A percentile compares a stretch with the other conserved stretches of the same genome.
phyloP scores from a whole-genome alignment of 2,797 vertebrate species.

The Rhinatrema bivittatum region DNA sequence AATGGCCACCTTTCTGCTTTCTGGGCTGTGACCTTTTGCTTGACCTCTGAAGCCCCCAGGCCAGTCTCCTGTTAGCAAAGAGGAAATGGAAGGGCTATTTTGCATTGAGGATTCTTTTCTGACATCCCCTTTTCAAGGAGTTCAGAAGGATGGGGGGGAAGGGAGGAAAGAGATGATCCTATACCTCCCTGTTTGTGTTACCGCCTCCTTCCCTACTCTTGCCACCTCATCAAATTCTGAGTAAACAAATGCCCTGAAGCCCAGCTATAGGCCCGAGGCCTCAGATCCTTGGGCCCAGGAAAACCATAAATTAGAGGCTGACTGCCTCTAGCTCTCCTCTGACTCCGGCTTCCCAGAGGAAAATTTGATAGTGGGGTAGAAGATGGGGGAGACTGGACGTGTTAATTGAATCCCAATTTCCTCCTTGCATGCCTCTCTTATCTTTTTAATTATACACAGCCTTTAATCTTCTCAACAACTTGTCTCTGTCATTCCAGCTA shows the following conservation, averaged over 20 bases:
- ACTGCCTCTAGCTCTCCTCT: slow-evolving; percentile 30
- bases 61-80: too few relatives aligned
- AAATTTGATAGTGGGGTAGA: slow-evolving; percentile 20
- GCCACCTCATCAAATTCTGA: slow-evolving; percentile 16
- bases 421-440: slow-evolving; percentile 41
- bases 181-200: slow-evolving; percentile 16
- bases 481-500: slow-evolving; percentile 38
- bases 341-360: too few relatives aligned
- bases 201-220: too few relatives aligned
- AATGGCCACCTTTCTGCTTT: too few relatives aligned
- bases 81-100: too few relatives aligned
- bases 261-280: slow-evolving; percentile 18
- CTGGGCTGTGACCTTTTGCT: too few relatives aligned
- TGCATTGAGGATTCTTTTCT: too few relatives aligned
- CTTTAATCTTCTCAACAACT: slow-evolving; percentile 40
- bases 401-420: slow-evolving; percentile 56
- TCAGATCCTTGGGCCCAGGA: slow-evolving; percentile 13
- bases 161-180: slow-evolving; percentile 30
- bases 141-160: slow-evolving; percentile 33
- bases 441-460: slow-evolving; percentile 52
- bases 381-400: slow-evolving; percentile 15
- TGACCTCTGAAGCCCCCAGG: too few relatives aligned
- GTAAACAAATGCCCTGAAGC: slow-evolving; percentile 31
- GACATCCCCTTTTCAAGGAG: slow-evolving; percentile 41
- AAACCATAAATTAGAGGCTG: slow-evolving; percentile 38